These are phyloP conservation scores for Nebria ingens DNA, from an alignment of 1,140 invertebrate genomes.

Conservation along the genomic window DNA sequence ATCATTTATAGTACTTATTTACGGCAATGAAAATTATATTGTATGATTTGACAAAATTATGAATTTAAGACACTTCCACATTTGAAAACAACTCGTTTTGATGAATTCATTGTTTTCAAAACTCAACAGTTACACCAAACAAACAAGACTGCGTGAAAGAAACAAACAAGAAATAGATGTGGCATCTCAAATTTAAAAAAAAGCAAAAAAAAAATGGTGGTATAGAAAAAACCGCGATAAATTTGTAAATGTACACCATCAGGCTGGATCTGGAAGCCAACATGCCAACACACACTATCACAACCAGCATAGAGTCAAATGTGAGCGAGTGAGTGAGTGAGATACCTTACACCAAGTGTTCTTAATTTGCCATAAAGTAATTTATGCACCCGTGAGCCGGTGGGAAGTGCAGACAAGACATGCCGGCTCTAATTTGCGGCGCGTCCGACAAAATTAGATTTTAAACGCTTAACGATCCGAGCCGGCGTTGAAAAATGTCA, in stretches of 20 bases:
- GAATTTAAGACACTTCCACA: too few relatives aligned
- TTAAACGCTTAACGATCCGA: conserved; percentile 33
- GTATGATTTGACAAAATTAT: too few relatives aligned
- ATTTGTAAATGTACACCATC: background rate
- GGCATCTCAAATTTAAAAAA: too few relatives aligned
- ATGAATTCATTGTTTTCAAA: too few relatives aligned
- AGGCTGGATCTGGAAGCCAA: too few relatives aligned
- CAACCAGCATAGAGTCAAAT: too few relatives aligned
- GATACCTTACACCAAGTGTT: conserved; percentile 29
- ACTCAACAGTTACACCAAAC: background rate
- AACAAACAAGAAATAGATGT: too few relatives aligned
- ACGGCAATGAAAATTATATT: too few relatives aligned
- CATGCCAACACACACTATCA: too few relatives aligned
- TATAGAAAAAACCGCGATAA: background rate
- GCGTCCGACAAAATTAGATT: conserved; percentile 30
- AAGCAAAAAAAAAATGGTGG: background rate
- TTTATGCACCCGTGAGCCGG: conserved; percentile 26
- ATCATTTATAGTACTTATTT: too few relatives aligned
- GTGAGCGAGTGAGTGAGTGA: background rate
- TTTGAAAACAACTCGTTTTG: too few relatives aligned
- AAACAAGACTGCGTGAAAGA: background rate
- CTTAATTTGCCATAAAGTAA: conserved; percentile 34
- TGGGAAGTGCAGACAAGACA: conserved; percentile 28
- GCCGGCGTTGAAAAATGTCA: conserved; percentile 29
- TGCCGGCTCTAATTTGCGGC: conserved; percentile 31